Evolutionary conservation across 2,113 vertebrate genomes (phyloP), one percentile per base, ranked within the genome.

Genomic region (Aleadryas rufinucha): DNA sequence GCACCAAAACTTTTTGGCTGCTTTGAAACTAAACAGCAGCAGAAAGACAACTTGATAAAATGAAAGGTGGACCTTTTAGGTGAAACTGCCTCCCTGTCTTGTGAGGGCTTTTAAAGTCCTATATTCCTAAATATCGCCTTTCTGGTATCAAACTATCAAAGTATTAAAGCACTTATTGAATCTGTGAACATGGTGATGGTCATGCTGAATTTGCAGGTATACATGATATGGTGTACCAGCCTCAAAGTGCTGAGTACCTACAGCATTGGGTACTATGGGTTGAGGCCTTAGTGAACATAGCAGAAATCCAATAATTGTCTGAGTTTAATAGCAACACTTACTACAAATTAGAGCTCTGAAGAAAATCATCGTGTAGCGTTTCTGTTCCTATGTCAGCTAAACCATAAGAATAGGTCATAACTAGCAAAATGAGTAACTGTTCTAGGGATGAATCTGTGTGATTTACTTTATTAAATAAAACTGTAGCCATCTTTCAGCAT

Each of bases 321-420:
- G 45, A 76, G 66, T 87, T 95, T 33, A 90, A 59, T 47, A 80
- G 52, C 49, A n/a, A 71, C 27, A n/a, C 23, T 90, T 86, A 66
- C 7, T 85, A 50, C 54, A 81, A 93, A 81, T 87, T 75, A 89
- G 52, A 89, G 44, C 77, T 81, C 39, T 71, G 52, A 60, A 92
- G 80, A 77, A 87, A 95, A 96, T 89, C 39, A 27, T 47, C 33
- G 8, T 52, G 20, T 60, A 75, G 52, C 63, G 30, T 72, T 88
- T 79, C 23, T 92, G 6, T 63, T 84, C 61, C 26, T 69, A 56
- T 81, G 47, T 95, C 68, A 84, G 71, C 76, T 87, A 78, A 95
- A 53, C 68, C 31, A 4, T 87, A 26, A 13, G 71, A 90, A 78
- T 71, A 72, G 72, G 33, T 52, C 69, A 28, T 84, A 91, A 82